These are phyloP conservation scores for Drosophila sulfurigaster DNA, from an alignment of 1,140 invertebrate species.

Conservation along the genomic window DNA sequence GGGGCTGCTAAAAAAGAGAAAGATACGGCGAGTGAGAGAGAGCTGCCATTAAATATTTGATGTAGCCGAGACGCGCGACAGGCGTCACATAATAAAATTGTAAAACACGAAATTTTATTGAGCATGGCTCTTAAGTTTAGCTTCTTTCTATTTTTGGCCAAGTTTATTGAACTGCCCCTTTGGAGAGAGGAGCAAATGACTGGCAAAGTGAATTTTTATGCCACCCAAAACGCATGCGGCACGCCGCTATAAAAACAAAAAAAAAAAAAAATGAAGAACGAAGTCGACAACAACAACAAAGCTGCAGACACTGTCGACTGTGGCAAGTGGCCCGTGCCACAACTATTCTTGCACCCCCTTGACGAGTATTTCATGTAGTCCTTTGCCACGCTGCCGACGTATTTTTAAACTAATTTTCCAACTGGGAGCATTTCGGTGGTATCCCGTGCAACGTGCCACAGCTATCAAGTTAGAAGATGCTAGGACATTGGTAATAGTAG, in stretches of 20 bases:
- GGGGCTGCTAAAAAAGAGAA: background rate
- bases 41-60: conserved; percentile 66
- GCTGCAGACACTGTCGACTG: conserved; percentile 14
- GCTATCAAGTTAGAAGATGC: conserved; percentile 35
- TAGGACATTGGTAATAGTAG: conserved; percentile 26
- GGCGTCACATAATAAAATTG: conserved; percentile 79
- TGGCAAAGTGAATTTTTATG: conserved; percentile 79
- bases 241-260: conserved; percentile 46
- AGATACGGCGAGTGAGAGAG: background rate
- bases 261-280: conserved; percentile 33
- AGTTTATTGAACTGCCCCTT: conserved; percentile 55
- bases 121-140: conserved; percentile 33
- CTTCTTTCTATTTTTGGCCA: conserved; percentile 31
- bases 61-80: conserved; percentile 45
- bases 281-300: background rate
- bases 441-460: conserved; percentile 60
- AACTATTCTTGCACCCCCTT: background rate
- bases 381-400: conserved; percentile 51
- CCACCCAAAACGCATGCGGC: conserved; percentile 68
- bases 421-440: conserved; percentile 77
- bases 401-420: conserved; percentile 83
- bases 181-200: conserved; percentile 27
- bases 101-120: conserved; percentile 78
- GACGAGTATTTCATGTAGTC: conserved; percentile 3
- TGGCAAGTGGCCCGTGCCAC: background rate